These are phyloP conservation scores for Phengaris alcon DNA, from an alignment of 2,888 invertebrate species.

Conservation along the genomic window DNA sequence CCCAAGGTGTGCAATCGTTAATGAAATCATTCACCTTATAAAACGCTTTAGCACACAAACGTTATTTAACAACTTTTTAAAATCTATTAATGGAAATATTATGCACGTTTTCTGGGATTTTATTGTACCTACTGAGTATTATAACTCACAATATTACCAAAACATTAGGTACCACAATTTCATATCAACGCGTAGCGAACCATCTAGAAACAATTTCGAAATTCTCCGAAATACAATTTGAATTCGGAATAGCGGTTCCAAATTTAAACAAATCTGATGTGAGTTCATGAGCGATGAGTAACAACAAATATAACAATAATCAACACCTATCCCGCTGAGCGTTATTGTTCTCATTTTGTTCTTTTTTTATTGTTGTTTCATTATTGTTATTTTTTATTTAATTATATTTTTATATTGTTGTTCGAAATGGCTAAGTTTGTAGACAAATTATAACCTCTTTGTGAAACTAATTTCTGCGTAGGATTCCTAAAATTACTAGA, in stretches of 20 bases:
- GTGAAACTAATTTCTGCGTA: conserved; percentile 12
- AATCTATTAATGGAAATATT: too few relatives aligned
- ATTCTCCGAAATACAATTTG: neutral
- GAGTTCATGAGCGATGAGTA: neutral
- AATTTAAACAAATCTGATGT: conserved; percentile 12
- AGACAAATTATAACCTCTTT: neutral
- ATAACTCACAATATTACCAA: neutral
- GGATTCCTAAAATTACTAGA: neutral
- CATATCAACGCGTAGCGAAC: neutral
- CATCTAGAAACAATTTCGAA: neutral
- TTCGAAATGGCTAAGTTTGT: neutral
- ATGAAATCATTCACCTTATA: too few relatives aligned
- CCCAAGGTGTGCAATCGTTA: too few relatives aligned
- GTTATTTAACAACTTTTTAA: too few relatives aligned
- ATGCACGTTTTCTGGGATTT: too few relatives aligned
- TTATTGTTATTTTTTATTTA: too few relatives aligned
- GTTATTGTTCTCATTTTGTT: neutral
- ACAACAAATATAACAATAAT: neutral
- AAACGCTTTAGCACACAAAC: too few relatives aligned
- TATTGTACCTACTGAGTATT: too few relatives aligned
- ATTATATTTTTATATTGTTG: too few relatives aligned
- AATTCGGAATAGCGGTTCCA: neutral
- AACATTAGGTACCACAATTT: neutral
- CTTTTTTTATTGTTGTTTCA: neutral
- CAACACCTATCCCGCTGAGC: neutral